These are phyloP conservation scores for Ellobius talpinus DNA, from an alignment of 2,113 vertebrate species.

Conservation along the genomic window DNA sequence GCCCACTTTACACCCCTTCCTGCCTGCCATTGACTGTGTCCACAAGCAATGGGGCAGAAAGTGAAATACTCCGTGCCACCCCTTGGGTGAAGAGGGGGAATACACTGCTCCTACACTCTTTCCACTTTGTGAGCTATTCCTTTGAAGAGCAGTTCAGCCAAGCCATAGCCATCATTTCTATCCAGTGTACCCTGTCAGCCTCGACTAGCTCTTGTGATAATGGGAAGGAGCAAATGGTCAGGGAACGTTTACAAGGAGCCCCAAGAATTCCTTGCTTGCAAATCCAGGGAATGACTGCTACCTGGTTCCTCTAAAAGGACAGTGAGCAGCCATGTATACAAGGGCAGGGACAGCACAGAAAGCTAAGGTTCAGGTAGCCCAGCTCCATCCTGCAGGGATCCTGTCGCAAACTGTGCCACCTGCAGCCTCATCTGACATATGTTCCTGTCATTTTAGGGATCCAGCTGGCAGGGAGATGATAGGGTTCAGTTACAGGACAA, in stretches of 20 bases:
- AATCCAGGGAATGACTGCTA: not conserved
- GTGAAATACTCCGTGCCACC: not conserved
- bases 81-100: not conserved
- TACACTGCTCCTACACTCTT: not conserved
- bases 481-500: constrained; percentile 18
- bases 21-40: not conserved
- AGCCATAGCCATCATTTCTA: constrained; percentile 15
- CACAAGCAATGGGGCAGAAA: not conserved
- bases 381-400: not conserved
- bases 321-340: not conserved
- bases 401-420: not conserved
- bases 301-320: not conserved
- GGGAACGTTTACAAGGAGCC: not conserved
- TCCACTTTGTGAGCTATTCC: not conserved
- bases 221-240: not conserved
- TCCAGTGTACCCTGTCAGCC: not conserved
- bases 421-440: constrained; percentile 38
- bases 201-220: constrained; percentile 1
- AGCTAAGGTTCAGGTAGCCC: not conserved
- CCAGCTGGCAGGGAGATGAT: not conserved
- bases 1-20: not conserved
- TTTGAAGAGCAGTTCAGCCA: not conserved
- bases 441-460: constrained; percentile 45
- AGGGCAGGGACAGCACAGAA: not conserved
- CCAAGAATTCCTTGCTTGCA: constrained; percentile 6